Conservation (phyloP, 2,797 vertebrate genomes). For the Cyprinella venusta region DNA sequence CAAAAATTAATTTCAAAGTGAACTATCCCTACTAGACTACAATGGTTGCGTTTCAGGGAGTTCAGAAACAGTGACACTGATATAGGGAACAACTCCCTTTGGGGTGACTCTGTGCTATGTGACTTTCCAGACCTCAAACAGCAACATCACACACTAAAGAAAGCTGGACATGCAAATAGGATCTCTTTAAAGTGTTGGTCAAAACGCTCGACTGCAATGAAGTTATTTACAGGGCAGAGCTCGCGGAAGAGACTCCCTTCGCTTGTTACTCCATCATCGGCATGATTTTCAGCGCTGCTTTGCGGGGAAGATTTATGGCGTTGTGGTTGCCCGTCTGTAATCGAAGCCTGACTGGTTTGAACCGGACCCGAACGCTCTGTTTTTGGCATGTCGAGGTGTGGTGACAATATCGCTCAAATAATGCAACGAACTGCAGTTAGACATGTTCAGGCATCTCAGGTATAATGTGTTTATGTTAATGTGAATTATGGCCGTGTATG, state of each 20-base stretch:
- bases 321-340: slow-evolving; percentile 12
- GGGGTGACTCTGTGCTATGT: background rate
- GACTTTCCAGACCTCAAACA: too few species aligned
- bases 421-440: background rate
- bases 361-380: background rate
- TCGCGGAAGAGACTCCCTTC: background rate
- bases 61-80: background rate
- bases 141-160: background rate
- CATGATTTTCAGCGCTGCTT: slow-evolving; percentile 13
- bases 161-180: background rate
- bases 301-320: background rate
- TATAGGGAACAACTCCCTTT: too few species aligned
- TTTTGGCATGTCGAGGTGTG: background rate
- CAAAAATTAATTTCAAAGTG: too few species aligned
- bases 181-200: background rate
- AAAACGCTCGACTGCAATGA: background rate
- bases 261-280: slow-evolving; percentile 14
- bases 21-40: background rate
- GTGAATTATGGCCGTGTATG: background rate
- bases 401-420: slow-evolving; percentile 16
- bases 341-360: slow-evolving; percentile 22
- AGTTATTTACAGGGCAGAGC: slow-evolving; percentile 24
- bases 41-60: background rate
- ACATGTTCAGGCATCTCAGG: background rate
- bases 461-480: background rate